Conservation (phyloP, 2,113 vertebrate genomes). For the Anser brachyrhynchus region DNA sequence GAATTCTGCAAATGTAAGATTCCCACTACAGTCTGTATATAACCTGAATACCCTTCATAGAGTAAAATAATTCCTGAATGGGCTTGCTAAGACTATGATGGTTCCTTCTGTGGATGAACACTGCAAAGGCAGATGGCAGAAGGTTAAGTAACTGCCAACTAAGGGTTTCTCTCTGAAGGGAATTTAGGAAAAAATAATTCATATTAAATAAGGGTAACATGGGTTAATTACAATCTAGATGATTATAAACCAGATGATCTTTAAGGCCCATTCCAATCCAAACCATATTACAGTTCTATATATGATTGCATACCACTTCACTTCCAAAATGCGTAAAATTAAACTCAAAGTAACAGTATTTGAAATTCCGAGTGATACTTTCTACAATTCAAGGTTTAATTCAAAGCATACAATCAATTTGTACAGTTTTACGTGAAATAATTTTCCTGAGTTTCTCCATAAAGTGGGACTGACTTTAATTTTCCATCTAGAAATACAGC, state of each 20-base stretch:
- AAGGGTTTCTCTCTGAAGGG: background rate
- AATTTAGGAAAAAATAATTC: background rate
- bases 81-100: background rate
- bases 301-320: background rate
- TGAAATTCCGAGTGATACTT: background rate
- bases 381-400: background rate
- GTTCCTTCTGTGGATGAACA: background rate
- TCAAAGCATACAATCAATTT: background rate
- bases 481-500: background rate
- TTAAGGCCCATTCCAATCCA: background rate
- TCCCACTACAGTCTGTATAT: fast-evolving
- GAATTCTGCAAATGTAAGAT: background rate
- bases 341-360: background rate
- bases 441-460: background rate
- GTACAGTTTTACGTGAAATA: background rate
- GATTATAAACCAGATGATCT: background rate
- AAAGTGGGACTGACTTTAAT: background rate
- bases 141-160: background rate
- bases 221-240: background rate
- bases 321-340: background rate
- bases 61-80: background rate
- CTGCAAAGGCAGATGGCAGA: background rate
- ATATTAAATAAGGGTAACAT: background rate
- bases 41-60: background rate
- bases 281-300: background rate